Base-by-base conservation (phyloP, 2,888 invertebrate genomes). In the Alviniconcha strummeri region DNA sequence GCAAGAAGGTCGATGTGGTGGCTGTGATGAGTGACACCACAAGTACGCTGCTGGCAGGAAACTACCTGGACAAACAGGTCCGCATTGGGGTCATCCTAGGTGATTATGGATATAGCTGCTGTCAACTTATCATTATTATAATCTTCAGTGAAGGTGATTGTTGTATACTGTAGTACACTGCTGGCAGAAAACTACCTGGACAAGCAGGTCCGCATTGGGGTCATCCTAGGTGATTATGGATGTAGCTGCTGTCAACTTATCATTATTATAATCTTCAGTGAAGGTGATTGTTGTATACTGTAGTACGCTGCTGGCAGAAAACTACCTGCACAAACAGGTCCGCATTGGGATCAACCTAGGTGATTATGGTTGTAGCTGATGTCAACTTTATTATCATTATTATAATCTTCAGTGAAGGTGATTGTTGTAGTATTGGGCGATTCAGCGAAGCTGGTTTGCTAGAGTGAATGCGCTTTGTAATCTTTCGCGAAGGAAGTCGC, bases 21-120 rank as follows among this genome's bases (percentile, higher is more conserved):
- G 97, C 96, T 83, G 95, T 97, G 90, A 94, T 97, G 83, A 97
- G 97, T 92, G 97, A 97, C 92, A 96, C 97, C 19, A 96, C 97
- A 0, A 95, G 95, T 13, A 95, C 95, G 0, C 89, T 95, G 75
- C 95, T 97, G 82, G 96, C 96, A 83, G 96, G 96, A n/a, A 96
- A 96, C 8, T 95, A 95, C 85, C 90, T 95, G 81, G 96, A 96
- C 90, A 94, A 94, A 13, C 94, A 95, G 52, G 96, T 96, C 74
- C 95, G 95, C 91, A 96, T 97, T 87, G 97, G 96, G 13, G 95
- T 97, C 85, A 97, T 97, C 89, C 92, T 97, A 88, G 94, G 94
- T 93, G 52, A 60, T 19, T 69, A 13, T 13, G 17, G 36, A 1
- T 36, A 36, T 36, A n/a, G n/a, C n/a, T n/a, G n/a, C n/a, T n/a